phyloP scores from a whole-genome alignment of 2,888 invertebrate genomes.

The Drosophila anomalata region DNA sequence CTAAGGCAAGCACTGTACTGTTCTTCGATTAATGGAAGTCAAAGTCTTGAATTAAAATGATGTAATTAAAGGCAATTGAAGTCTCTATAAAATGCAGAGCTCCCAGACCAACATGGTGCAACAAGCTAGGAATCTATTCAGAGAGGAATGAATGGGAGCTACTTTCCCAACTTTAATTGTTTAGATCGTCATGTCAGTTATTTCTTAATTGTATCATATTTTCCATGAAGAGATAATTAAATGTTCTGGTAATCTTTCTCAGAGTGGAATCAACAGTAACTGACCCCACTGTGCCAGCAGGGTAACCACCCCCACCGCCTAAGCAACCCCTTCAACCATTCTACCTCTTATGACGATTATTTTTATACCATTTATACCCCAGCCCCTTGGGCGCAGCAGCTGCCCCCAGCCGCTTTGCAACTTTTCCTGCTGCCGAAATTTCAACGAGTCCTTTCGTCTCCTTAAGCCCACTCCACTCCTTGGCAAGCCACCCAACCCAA shows the following conservation, averaged over 20 bases:
- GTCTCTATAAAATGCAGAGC: too few relatives aligned
- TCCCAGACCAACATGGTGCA: not conserved
- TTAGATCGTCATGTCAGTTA: not conserved
- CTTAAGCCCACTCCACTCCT: not conserved
- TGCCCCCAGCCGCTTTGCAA: conserved; percentile 27
- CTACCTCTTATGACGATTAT: conserved; percentile 74
- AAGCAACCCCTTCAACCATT: conserved; percentile 38
- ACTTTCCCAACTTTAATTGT: not conserved
- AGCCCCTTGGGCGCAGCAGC: conserved; percentile 19
- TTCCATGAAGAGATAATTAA: not conserved
- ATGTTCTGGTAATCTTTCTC: not conserved
- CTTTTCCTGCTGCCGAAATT: conserved; percentile 66
- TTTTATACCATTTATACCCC: conserved; percentile 60
- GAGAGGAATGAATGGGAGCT: not conserved
- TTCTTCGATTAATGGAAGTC: not conserved
- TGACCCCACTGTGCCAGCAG: conserved; percentile 25
- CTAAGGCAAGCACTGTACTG: not conserved
- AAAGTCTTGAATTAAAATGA: not conserved
- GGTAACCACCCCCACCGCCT: conserved; percentile 2
- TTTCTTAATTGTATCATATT: not conserved
- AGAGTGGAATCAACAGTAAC: not conserved
- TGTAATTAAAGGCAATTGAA: not conserved
- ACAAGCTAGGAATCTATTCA: not conserved
- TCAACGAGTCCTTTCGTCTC: conserved; percentile 58
- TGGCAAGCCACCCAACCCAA: not conserved